A percentile compares a stretch with the other conserved stretches of the same genome.
phyloP scores from a whole-genome alignment of 2,113 vertebrate genomes.

The Clupea harengus region DNA sequence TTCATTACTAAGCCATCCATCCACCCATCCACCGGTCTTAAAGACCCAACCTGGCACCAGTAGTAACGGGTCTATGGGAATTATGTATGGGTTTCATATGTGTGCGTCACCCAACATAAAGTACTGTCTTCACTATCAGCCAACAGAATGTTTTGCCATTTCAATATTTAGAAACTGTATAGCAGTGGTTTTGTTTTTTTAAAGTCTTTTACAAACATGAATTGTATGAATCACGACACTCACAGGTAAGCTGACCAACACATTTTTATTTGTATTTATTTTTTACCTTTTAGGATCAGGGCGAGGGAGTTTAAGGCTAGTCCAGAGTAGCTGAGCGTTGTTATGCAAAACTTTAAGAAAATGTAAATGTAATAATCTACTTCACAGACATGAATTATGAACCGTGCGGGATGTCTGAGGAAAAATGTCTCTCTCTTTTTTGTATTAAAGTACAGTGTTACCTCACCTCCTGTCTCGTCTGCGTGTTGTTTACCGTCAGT shows the following conservation, averaged over 20 bases:
- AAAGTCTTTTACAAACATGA: neutral
- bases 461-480: neutral
- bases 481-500: neutral
- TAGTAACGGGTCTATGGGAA: neutral
- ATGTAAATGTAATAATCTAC: slow-evolving; percentile 46
- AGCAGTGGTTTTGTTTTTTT: neutral
- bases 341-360: slow-evolving; percentile 41
- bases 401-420: slow-evolving; percentile 36
- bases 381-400: slow-evolving; percentile 46
- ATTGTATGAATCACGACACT: neutral
- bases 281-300: neutral
- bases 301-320: slow-evolving; percentile 38
- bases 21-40: neutral
- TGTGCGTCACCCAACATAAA: neutral
- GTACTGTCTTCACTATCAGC: neutral
- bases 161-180: neutral
- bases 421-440: slow-evolving; percentile 57
- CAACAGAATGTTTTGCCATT: neutral
- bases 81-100: neutral
- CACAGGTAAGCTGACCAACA: neutral
- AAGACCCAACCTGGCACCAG: neutral
- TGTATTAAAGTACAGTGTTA: slow-evolving; percentile 57
- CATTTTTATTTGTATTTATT: neutral
- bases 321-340: slow-evolving; percentile 43
- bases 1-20: neutral